phyloP scores from a whole-genome alignment of 2,888 invertebrate species.

The Drosophila picticornis region DNA sequence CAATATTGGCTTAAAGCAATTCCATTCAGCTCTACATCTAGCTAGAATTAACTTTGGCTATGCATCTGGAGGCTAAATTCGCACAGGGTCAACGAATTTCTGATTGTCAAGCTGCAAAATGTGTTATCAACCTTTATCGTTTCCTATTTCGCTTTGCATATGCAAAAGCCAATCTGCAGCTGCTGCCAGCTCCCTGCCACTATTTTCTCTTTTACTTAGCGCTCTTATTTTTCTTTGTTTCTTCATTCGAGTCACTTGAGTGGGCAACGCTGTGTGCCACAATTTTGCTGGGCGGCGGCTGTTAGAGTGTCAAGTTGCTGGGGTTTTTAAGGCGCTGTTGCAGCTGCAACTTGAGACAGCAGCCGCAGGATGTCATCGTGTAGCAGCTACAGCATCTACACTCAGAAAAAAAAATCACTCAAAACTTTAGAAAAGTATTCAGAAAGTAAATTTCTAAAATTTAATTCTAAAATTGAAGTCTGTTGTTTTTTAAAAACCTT shows the following conservation, averaged over 20 bases:
- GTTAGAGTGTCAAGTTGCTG: conserved; percentile 68
- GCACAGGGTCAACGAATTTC: background rate
- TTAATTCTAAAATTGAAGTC: background rate
- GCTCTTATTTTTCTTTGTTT: background rate
- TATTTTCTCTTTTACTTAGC: conserved; percentile 16
- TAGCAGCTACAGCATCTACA: conserved; percentile 13
- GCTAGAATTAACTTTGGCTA: background rate
- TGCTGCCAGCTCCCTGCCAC: conserved; percentile 22
- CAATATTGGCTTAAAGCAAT: background rate
- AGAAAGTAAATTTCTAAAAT: background rate
- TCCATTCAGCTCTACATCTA: background rate
- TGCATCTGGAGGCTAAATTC: background rate
- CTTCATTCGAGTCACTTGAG: conserved; percentile 3
- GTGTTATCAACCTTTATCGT: conserved; percentile 48
- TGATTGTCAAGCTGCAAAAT: conserved; percentile 29
- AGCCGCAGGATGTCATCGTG: conserved; percentile 64
- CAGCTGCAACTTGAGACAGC: conserved; percentile 62
- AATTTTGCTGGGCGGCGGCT: conserved; percentile 23
- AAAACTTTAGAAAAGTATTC: background rate
- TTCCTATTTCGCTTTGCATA: conserved; percentile 35
- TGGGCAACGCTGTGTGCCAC: conserved; percentile 8
- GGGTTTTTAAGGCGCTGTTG: conserved; percentile 48
- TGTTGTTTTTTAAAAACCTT: background rate
- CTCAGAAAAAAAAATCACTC: background rate
- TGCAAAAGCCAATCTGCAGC: conserved; percentile 64